A percentile compares a stretch with the other conserved stretches of the same genome.
phyloP scores from a whole-genome alignment of 2,888 invertebrate genomes.

The Cylindroiulus punctatus region DNA sequence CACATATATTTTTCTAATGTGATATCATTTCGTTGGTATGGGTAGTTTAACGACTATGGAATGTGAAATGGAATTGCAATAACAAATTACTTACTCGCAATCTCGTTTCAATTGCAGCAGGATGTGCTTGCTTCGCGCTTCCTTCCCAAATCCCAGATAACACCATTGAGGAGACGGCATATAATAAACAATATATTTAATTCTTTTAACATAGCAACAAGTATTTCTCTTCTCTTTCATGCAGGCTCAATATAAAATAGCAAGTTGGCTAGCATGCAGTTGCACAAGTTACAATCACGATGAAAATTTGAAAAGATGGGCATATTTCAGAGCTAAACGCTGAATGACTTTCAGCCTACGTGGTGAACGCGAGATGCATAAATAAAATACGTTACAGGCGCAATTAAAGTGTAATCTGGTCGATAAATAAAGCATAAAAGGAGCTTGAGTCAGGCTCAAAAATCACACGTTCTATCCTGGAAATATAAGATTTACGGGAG shows the following conservation, averaged over 20 bases:
- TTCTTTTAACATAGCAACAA: constrained; percentile 11
- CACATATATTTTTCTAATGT: no score
- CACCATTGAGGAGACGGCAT: neutral
- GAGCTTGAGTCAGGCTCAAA: neutral
- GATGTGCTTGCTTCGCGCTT: no score
- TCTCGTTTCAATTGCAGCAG: no score
- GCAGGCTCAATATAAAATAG: neutral
- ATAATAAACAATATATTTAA: constrained; percentile 6
- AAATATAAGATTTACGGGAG: neutral
- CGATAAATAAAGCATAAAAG: constrained; percentile 18
- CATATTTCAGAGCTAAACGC: neutral
- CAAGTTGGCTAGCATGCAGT: constrained; percentile 1
- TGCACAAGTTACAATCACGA: constrained; percentile 10
- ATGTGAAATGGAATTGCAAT: neutral
- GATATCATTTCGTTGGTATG: no score
- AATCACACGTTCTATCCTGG: constrained; percentile 8
- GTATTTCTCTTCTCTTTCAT: constrained; percentile 7
- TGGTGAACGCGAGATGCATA: constrained; percentile 9
- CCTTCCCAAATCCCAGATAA: neutral
- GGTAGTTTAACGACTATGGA: no score
- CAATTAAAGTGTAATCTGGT: neutral
- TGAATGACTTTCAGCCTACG: neutral
- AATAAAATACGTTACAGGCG: constrained; percentile 10
- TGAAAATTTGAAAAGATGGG: constrained; percentile 18
- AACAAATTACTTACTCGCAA: neutral